Evolutionary conservation across 2,888 invertebrate genomes (phyloP), one percentile per base, ranked within the genome.

Genomic region (Xanthostigma xanthostigma): DNA sequence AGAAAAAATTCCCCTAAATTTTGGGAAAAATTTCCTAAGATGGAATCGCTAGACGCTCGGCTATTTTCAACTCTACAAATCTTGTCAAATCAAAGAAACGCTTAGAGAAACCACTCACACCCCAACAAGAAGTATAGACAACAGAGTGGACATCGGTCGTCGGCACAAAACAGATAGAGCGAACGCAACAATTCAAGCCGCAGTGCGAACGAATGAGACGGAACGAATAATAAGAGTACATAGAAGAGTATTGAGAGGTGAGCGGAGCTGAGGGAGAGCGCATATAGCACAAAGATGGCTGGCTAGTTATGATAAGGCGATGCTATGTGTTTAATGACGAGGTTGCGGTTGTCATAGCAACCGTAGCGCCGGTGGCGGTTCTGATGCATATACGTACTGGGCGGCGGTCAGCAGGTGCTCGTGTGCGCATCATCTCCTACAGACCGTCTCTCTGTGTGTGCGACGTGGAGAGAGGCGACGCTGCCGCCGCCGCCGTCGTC

Each of bases 261-360:
- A 17, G 8, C 27, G 27, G 33, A 34, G 36, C 59, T 46, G 52
- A 50, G 54, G 54, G 51, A 55, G 58, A 54, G 57, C 54, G 57
- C 52, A 58, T 57, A 52, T 51, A 51, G 52, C 53, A 57, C 59
- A 59, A 60, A 60, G 59, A 59, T 59, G 64, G 66, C 60, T 58
- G 56, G 62, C 67, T 67, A 70, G 70, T 71, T 71, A 71, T 71
- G 71, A 71, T 71, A 70, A 71, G 70, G 69, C 69, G 70, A 70
- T 69, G 67, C 68, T 53, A 27, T 27, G 27, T 27, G 27, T 69
- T 69, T 71, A 70, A 71, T 70, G 70, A 70, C 69, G 67, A 68
- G 66, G 67, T 66, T 27, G 27, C 27, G 66, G 70, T 70, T 65
- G 64, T 65, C 64, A 69, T 69, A 66, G 64, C 60, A 62, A 70